phyloP scores from a whole-genome alignment of 2,888 invertebrate genomes.

The Dryobotodes eremita region DNA sequence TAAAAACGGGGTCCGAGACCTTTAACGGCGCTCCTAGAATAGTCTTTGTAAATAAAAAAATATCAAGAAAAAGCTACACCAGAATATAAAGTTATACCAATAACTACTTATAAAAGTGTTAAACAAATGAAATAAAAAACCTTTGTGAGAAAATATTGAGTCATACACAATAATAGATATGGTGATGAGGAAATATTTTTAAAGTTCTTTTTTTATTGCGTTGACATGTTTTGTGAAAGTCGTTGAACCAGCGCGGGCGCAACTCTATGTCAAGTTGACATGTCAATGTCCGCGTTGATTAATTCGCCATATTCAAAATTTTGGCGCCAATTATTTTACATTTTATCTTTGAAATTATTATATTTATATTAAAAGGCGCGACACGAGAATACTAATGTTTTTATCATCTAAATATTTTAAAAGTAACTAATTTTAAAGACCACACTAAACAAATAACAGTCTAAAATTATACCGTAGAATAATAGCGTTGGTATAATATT shows the following conservation, averaged over 20 bases:
- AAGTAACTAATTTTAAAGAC: conserved; percentile 12
- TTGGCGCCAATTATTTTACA: conserved; percentile 63
- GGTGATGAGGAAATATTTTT: conserved; percentile 60
- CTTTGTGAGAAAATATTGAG: conserved; percentile 64
- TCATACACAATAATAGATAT: conserved; percentile 66
- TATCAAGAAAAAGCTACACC: neutral
- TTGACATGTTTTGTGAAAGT: conserved; percentile 66
- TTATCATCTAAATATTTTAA: conserved; percentile 11
- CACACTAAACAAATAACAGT: conserved; percentile 48
- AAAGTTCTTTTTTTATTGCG: conserved; percentile 59
- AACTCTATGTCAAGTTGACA: conserved; percentile 73
- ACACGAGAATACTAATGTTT: conserved; percentile 18
- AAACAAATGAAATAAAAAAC: conserved; percentile 60
- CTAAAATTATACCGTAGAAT: conserved; percentile 20
- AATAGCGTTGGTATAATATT: conserved; percentile 49
- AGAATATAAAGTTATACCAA: conserved; percentile 23
- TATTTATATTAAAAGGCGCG: conserved; percentile 24
- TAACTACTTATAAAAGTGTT: conserved; percentile 31
- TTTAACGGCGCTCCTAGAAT: neutral
- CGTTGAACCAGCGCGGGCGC: conserved; percentile 68
- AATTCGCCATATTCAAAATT: conserved; percentile 72
- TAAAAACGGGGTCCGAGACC: conserved; percentile 22
- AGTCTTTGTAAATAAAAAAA: neutral
- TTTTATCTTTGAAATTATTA: conserved; percentile 33
- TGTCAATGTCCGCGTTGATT: conserved; percentile 74